A percentile compares a stretch with the other conserved stretches of the same genome.
phyloP scores from a whole-genome alignment of 2,797 vertebrate genomes.

The Bryconaethiops microstoma region DNA sequence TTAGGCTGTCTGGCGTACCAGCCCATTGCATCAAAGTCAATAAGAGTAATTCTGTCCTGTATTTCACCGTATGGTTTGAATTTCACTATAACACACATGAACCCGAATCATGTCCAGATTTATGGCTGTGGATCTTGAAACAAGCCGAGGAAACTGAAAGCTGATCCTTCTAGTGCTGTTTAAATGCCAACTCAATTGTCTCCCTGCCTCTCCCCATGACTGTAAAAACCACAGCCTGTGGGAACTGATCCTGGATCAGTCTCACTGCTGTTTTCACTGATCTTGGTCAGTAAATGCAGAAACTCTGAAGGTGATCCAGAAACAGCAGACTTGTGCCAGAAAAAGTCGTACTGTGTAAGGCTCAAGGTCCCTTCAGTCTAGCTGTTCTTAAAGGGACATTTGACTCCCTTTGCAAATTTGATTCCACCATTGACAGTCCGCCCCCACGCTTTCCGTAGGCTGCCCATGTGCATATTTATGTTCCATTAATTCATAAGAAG shows the following conservation, averaged over 20 bases:
- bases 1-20: conserved; percentile 2
- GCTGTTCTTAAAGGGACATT: conserved; percentile 29
- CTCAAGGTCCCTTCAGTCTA: conserved; percentile 8
- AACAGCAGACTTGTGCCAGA: background rate
- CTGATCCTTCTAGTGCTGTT: conserved; percentile 21
- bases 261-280: background rate
- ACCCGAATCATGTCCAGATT: conserved; percentile 34
- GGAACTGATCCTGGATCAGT: conserved; percentile 19
- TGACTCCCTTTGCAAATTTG: conserved; percentile 38
- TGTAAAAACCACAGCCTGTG: conserved; percentile 5
- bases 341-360: background rate
- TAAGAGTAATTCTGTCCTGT: background rate
- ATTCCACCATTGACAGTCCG: conserved; percentile 47
- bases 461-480: conserved; percentile 55
- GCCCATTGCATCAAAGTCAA: background rate
- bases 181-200: conserved; percentile 17
- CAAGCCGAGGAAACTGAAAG: conserved; percentile 29
- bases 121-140: conserved; percentile 34
- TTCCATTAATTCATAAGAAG: conserved; percentile 51
- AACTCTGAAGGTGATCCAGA: conserved; percentile 8
- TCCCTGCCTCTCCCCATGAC: background rate
- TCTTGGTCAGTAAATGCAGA: background rate
- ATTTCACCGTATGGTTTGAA: conserved; percentile 21
- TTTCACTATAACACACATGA: conserved; percentile 28
- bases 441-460: conserved; percentile 59